Conservation (phyloP, 2,888 invertebrate genomes). For the Hypercompe scribonia region DNA sequence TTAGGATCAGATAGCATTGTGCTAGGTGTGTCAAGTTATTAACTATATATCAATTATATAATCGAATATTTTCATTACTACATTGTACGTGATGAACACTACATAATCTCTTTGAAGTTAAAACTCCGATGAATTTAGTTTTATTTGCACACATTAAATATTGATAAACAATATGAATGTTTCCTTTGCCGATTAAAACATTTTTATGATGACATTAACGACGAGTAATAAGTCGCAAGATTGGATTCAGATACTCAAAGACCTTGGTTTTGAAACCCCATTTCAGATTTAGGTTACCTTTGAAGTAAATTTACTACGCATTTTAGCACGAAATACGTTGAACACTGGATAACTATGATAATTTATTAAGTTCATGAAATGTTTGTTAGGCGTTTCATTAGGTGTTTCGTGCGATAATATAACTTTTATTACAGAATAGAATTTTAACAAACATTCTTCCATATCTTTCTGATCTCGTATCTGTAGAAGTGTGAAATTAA, state of each 20-base stretch:
- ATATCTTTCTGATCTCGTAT: slow-evolving; percentile 35
- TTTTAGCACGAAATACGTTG: slow-evolving; percentile 51
- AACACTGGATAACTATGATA: slow-evolving; percentile 50
- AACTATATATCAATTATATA: neutral
- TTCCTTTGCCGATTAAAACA: slow-evolving; percentile 50
- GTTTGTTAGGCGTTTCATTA: slow-evolving; percentile 58
- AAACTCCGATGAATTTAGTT: slow-evolving; percentile 27
- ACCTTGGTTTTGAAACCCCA: slow-evolving; percentile 69
- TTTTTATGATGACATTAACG: slow-evolving; percentile 63
- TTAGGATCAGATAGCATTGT: neutral
- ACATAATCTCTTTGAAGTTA: neutral
- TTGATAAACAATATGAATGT: slow-evolving; percentile 49
- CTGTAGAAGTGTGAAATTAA: slow-evolving; percentile 39
- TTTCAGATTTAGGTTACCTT: slow-evolving; percentile 72
- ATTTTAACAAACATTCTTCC: slow-evolving; percentile 11
- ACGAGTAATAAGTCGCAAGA: slow-evolving; percentile 52
- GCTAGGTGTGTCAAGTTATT: neutral
- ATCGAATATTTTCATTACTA: neutral
- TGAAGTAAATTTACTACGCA: slow-evolving; percentile 70
- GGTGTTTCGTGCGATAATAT: slow-evolving; percentile 49
- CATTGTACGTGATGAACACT: neutral
- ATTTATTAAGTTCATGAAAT: slow-evolving; percentile 72
- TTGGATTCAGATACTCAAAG: slow-evolving; percentile 50
- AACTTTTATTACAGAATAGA: slow-evolving; percentile 26
- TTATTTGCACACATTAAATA: slow-evolving; percentile 34